Conservation (phyloP, 2,888 invertebrate species). For the Steinernema hermaphroditum region DNA sequence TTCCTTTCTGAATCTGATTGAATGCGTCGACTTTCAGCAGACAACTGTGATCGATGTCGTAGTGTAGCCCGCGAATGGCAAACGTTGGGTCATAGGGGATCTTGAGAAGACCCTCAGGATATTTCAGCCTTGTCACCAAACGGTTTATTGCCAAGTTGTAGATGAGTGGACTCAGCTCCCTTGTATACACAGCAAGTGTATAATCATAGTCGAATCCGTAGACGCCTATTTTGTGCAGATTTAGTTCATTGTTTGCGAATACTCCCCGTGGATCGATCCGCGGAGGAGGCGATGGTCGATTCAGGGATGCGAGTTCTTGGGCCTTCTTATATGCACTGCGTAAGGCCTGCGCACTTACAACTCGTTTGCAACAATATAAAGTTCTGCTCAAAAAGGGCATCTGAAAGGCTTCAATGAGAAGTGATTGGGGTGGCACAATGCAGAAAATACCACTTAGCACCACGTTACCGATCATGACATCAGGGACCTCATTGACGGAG, state of each 20-base stretch:
- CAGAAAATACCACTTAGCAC: no score
- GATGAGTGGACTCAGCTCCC: conserved; percentile 82
- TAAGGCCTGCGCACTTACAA: neutral
- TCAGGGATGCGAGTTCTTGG: neutral
- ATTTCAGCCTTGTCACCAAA: conserved; percentile 86
- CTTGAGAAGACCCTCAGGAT: conserved; percentile 78
- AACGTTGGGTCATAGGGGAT: conserved; percentile 88
- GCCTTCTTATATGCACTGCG: neutral
- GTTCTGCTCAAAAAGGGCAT: neutral
- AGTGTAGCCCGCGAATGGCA: conserved; percentile 94
- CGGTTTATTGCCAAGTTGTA: conserved; percentile 86
- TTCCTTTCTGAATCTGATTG: conserved; percentile 89
- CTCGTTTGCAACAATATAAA: neutral
- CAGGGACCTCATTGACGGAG: no score
- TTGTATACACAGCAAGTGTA: conserved; percentile 91
- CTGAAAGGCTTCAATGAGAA: neutral
- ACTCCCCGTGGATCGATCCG: conserved; percentile 75
- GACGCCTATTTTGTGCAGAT: conserved; percentile 85
- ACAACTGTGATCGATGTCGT: conserved; percentile 91
- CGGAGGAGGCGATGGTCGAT: neutral
- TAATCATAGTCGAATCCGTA: conserved; percentile 94
- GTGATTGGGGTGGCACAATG: neutral
- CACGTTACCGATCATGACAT: no score
- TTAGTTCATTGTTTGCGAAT: conserved; percentile 93
- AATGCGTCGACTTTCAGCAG: conserved; percentile 92